Percentiles rank a stretch among this genome's conserved stretches.
Evolutionary conservation across 2,888 invertebrate genomes (phyloP).

Genomic region (Ariolimax columbianus): DNA sequence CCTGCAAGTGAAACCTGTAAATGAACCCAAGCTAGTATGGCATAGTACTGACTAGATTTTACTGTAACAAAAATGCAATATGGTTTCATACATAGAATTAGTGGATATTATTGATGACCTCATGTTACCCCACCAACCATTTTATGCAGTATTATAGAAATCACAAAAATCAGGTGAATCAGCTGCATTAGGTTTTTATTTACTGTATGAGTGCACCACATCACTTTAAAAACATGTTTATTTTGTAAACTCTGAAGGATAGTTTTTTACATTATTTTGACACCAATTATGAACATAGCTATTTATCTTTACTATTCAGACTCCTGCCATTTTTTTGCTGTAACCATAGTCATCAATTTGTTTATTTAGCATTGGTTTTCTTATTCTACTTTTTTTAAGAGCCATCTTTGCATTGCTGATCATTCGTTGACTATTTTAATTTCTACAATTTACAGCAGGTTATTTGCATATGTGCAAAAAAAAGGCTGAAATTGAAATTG

Average conservation of each 20-base stretch:
- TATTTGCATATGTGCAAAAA: neutral
- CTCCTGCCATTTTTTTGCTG: no score
- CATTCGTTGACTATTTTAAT: neutral
- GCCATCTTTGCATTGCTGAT: neutral
- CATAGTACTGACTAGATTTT: neutral
- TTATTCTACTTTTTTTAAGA: neutral
- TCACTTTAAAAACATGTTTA: neutral
- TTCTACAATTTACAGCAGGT: neutral
- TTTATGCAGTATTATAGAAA: neutral
- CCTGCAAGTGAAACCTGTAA: neutral
- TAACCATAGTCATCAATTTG: neutral
- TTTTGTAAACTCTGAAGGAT: no score
- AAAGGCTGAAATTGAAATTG: neutral
- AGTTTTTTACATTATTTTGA: neutral
- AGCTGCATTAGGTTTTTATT: neutral
- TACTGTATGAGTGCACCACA: neutral
- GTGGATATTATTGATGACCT: neutral
- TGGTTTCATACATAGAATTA: neutral
- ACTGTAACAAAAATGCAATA: neutral
- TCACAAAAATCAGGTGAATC: neutral
- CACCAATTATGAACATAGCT: neutral
- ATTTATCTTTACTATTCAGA: no score
- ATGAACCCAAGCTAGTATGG: neutral
- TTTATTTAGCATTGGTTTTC: neutral
- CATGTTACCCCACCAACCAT: neutral